phyloP scores from a whole-genome alignment of 2,888 invertebrate genomes.

The Drosophila aldrichi region DNA sequence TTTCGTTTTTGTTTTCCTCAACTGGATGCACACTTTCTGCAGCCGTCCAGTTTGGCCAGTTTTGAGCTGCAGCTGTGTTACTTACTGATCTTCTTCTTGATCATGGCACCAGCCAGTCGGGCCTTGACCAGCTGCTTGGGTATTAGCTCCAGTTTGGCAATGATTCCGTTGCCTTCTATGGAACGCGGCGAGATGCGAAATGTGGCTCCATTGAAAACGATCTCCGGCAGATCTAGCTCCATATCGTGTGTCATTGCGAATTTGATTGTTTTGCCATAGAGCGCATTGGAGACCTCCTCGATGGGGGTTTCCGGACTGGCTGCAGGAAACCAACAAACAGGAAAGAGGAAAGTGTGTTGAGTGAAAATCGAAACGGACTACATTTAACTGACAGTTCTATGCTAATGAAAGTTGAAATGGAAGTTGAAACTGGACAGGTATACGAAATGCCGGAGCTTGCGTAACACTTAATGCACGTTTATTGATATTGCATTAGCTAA shows the following conservation, averaged over 20 bases:
- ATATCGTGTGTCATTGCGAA: conserved; percentile 93
- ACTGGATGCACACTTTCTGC: conserved; percentile 46
- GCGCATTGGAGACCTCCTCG: conserved; percentile 90
- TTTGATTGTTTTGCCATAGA: conserved; percentile 90
- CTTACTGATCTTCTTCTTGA: conserved; percentile 86
- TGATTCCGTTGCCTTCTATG: conserved; percentile 90
- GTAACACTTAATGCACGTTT: conserved; percentile 23
- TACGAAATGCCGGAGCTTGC: conserved; percentile 24
- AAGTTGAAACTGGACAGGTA: background rate
- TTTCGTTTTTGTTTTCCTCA: background rate
- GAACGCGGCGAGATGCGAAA: conserved; percentile 91
- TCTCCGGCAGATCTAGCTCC: conserved; percentile 90
- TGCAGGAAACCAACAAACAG: conserved; percentile 13
- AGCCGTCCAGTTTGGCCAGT: conserved; percentile 16
- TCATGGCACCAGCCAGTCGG: conserved; percentile 87
- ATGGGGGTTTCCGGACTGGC: conserved; percentile 87
- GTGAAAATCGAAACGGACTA: conserved; percentile 19
- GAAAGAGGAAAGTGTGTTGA: conserved; percentile 9
- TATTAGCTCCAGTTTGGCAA: conserved; percentile 90
- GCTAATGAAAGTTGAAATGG: conserved; percentile 50
- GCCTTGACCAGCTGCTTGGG: conserved; percentile 86
- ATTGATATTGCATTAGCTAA: conserved; percentile 36
- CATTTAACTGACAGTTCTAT: conserved; percentile 39
- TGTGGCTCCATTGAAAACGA: conserved; percentile 90
- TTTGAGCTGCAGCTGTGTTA: conserved; percentile 11